These are phyloP conservation scores for Tenthredo scrophulariae DNA, from an alignment of 2,888 invertebrate genomes.

Conservation along the genomic window DNA sequence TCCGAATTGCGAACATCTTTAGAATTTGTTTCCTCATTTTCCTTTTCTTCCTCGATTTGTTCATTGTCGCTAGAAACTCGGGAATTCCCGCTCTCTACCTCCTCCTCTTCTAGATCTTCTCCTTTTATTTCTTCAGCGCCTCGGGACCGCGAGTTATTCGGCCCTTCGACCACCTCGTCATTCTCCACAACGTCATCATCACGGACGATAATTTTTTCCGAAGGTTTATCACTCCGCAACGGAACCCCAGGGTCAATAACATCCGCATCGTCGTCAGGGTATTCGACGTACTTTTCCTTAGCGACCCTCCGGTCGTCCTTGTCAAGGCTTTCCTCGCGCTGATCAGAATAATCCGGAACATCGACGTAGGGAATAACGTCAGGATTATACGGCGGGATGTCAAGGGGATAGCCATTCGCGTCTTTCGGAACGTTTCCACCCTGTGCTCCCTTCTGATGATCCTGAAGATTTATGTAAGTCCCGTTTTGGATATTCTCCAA, in stretches of 20 bases:
- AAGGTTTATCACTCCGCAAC: neutral
- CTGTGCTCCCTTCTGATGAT: conserved; percentile 56
- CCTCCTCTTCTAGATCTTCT: conserved; percentile 58
- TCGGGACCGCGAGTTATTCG: neutral
- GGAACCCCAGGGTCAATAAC: conserved; percentile 61
- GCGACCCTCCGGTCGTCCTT: conserved; percentile 60
- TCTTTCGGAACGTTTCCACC: conserved; percentile 29
- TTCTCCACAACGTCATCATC: conserved; percentile 61
- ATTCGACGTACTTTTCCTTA: conserved; percentile 41
- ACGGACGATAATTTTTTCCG: conserved; percentile 47
- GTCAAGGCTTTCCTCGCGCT: conserved; percentile 68
- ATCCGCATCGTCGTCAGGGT: conserved; percentile 55
- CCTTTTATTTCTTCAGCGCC: conserved; percentile 64
- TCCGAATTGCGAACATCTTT: conserved; percentile 69
- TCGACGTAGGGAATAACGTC: conserved; percentile 70
- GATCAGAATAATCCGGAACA: conserved; percentile 69
- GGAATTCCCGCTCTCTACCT: conserved; percentile 55
- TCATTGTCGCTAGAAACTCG: conserved; percentile 56
- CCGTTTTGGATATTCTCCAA: conserved; percentile 15
- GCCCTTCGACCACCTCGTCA: conserved; percentile 55
- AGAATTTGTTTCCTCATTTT: conserved; percentile 57
- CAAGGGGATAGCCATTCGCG: conserved; percentile 54
- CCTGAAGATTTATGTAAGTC: conserved; percentile 62
- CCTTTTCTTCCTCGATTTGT: conserved; percentile 60
- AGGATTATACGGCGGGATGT: conserved; percentile 63